A percentile compares a stretch with the other conserved stretches of the same genome.
These are phyloP conservation scores for Platycheirus albimanus DNA, from an alignment of 2,888 invertebrate species.

Conservation along the genomic window DNA sequence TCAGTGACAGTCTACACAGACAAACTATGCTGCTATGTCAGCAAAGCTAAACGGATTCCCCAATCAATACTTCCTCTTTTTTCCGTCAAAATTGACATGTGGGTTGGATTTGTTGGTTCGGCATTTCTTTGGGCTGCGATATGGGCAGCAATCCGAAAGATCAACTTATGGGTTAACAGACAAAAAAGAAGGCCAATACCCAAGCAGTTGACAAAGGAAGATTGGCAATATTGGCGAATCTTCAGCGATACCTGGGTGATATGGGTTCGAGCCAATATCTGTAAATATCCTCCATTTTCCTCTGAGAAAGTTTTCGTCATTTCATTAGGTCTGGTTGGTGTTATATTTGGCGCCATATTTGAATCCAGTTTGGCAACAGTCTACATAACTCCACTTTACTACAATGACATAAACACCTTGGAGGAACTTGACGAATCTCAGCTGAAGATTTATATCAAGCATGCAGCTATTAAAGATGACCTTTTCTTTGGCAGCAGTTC, in stretches of 20 bases:
- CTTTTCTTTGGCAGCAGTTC: constrained; percentile 80
- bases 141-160: constrained; percentile 78
- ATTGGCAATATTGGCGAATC: constrained; percentile 75
- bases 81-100: constrained; percentile 79
- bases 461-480: constrained; percentile 81
- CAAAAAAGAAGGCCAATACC: background rate
- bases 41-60: constrained; percentile 81
- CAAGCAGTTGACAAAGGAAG: background rate
- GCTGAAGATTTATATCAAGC: constrained; percentile 80
- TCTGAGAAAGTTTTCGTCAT: constrained; percentile 81
- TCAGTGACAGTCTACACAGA: constrained; percentile 81
- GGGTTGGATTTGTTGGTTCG: constrained; percentile 79
- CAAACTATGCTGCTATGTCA: constrained; percentile 81
- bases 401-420: constrained; percentile 81
- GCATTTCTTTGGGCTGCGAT: constrained; percentile 77
- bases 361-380: constrained; percentile 83
- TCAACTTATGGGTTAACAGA: constrained; percentile 75
- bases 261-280: constrained; percentile 80
- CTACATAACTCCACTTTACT: constrained; percentile 81
- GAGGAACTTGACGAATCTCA: constrained; percentile 79
- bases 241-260: constrained; percentile 80
- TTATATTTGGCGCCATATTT: constrained; percentile 82
- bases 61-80: constrained; percentile 81
- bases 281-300: constrained; percentile 79
- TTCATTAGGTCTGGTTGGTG: constrained; percentile 81